Evolutionary conservation across 2,113 vertebrate genomes (phyloP), one percentile per base, ranked within the genome.

Genomic region (Macrotus californicus): DNA sequence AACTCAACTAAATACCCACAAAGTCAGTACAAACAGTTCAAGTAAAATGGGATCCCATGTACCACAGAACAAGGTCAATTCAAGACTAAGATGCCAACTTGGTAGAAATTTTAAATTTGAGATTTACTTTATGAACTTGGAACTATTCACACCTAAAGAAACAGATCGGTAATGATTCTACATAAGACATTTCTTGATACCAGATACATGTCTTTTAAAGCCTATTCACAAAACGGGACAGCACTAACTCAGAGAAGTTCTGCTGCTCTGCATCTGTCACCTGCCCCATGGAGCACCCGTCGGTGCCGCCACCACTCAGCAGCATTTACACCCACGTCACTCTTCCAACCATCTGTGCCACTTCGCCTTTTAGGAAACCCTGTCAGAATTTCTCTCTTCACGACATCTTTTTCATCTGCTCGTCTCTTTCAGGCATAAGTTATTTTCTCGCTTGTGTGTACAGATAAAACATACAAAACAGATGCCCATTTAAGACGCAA

Each of bases 41-140:
- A 94, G 36, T 81, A 48, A 93, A 90, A 82, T 73, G 7, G 86
- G 87, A 87, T 73, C 94, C n/a, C 34, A 86, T 5, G 24, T 80
- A 82, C 12, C 8, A 11, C 34, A 94, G 70, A 96, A 87, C 3
- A 2, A 83, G 19, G 83, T 87, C 15, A 97, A 43, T 72, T 84
- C 34, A 79, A 93, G 94, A 83, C 18, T 61, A 73, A 94, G 91
- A 69, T 39, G 22, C 2, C 41, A 96, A 90, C 4, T 69, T 26
- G 13, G 48, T 13, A 82, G 70, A 93, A 77, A 82, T n/a, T 6
- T 48, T 21, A 34, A 48, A 19, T 75, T 0, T 26, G 9, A 76
- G 5, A 89, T 77, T 80, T 72, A 67, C 18, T 82, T 89, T 89
- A 81, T 54, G 52, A 48, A 88, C 43, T 70, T 88, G 43, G 5